Evolutionary conservation across 2,797 vertebrate species (phyloP).

Genomic region (Setipinna tenuifilis): DNA sequence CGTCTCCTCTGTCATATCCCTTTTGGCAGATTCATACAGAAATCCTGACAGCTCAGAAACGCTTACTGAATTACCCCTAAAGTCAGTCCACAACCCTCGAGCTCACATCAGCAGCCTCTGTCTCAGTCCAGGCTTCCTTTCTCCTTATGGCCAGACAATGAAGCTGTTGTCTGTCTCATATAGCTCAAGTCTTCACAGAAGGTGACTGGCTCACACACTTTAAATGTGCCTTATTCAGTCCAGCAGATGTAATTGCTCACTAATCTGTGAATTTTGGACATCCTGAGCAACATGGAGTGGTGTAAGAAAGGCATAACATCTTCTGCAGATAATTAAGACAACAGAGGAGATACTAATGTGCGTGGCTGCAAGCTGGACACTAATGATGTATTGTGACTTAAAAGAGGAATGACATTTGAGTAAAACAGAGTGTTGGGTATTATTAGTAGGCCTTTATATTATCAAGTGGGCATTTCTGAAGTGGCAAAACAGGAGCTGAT

Average conservation of each 20-base stretch:
- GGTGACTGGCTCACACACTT: background rate
- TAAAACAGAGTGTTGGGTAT: background rate
- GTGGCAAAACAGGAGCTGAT: conserved; percentile 58
- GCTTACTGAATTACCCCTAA: background rate
- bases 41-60: conserved; percentile 3
- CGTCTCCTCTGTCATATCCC: background rate
- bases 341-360: background rate
- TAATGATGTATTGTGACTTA: background rate
- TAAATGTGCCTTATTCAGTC: background rate
- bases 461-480: background rate
- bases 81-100: background rate
- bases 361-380: background rate
- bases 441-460: too few species aligned
- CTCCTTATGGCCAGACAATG: background rate
- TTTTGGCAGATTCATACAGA: background rate
- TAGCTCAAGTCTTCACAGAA: background rate
- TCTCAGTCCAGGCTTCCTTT: background rate
- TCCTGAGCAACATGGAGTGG: background rate
- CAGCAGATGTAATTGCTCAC: background rate
- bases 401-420: too few species aligned
- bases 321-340: background rate
- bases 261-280: background rate
- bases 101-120: background rate
- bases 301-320: background rate
- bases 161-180: background rate